Percentiles rank a stretch among this genome's conserved stretches.
Conservation (phyloP, 2,888 invertebrate genomes). For the Drosophila ustulata region DNA sequence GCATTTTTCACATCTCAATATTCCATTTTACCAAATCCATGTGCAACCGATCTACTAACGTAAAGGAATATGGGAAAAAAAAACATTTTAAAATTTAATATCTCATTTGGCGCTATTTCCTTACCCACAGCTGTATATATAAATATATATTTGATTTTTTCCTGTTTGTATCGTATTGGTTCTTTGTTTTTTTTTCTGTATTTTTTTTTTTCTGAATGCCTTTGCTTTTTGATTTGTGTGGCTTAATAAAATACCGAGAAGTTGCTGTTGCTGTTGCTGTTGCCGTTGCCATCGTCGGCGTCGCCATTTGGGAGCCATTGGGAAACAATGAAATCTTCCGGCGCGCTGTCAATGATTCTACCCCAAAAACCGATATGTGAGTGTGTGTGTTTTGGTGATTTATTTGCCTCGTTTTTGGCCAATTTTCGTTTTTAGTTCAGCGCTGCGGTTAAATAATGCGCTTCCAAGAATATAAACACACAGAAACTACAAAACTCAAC, state of each 20-base stretch:
- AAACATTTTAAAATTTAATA: no score
- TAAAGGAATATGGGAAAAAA: no score
- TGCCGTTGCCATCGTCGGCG: conserved; percentile 21
- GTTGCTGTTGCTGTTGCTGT: conserved; percentile 57
- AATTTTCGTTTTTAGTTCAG: conserved; percentile 80
- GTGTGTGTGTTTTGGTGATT: conserved; percentile 65
- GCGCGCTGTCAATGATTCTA: conserved; percentile 79
- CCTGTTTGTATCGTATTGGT: conserved; percentile 5
- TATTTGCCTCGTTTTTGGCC: conserved; percentile 80
- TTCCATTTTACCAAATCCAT: no score
- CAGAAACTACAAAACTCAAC: conserved; percentile 23
- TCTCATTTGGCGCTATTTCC: no score
- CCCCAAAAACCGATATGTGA: conserved; percentile 52
- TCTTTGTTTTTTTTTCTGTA: conserved; percentile 5
- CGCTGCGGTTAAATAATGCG: conserved; percentile 75
- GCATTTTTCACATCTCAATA: no score
- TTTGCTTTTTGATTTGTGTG: conserved; percentile 76
- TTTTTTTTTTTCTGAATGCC: conserved; percentile 37
- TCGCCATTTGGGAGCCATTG: conserved; percentile 67
- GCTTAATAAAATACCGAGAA: conserved; percentile 81
- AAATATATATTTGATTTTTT: conserved; percentile 22
- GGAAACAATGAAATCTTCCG: conserved; percentile 81
- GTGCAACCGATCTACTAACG: no score
- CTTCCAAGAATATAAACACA: conserved; percentile 72
- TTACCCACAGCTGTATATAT: no score